phyloP scores from a whole-genome alignment of 2,888 invertebrate species.

The Drosophila atripex region DNA sequence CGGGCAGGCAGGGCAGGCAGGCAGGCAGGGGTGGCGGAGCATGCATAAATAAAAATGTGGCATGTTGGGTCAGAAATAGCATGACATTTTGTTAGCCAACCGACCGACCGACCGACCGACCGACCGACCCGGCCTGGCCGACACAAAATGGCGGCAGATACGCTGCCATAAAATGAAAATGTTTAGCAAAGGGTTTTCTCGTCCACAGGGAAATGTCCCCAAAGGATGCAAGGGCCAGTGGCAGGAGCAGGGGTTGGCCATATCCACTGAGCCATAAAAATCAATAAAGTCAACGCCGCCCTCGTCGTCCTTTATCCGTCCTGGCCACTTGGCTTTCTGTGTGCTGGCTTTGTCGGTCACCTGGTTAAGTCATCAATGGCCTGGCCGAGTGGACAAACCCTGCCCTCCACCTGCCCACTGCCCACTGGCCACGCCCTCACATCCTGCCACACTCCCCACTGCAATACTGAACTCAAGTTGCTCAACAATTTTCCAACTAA shows the following conservation, averaged over 20 bases:
- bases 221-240: constrained; percentile 10
- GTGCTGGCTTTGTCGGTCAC: constrained; percentile 51
- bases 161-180: constrained; percentile 68
- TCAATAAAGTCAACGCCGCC: constrained; percentile 65
- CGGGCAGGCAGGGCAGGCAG: background rate
- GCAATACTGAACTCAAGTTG: constrained; percentile 30
- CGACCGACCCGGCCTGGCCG: constrained; percentile 3
- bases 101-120: constrained; percentile 26
- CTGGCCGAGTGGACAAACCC: constrained; percentile 12
- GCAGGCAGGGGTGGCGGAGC: constrained; percentile 34
- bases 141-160: constrained; percentile 72
- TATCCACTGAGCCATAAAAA: constrained; percentile 73
- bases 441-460: background rate
- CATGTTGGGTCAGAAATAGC: constrained; percentile 79
- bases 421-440: background rate
- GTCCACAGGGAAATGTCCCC: constrained; percentile 16
- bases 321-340: background rate
- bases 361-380: constrained; percentile 55
- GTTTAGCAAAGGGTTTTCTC: constrained; percentile 63
- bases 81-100: constrained; percentile 64
- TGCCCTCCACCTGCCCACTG: background rate
- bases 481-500: constrained; percentile 45
- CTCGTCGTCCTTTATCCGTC: background rate
- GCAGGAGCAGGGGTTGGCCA: background rate
- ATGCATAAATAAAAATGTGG: constrained; percentile 79